A percentile compares a stretch with the other conserved stretches of the same genome.
phyloP scores from a whole-genome alignment of 1,140 invertebrate genomes.

The Trichonephila clavata region DNA sequence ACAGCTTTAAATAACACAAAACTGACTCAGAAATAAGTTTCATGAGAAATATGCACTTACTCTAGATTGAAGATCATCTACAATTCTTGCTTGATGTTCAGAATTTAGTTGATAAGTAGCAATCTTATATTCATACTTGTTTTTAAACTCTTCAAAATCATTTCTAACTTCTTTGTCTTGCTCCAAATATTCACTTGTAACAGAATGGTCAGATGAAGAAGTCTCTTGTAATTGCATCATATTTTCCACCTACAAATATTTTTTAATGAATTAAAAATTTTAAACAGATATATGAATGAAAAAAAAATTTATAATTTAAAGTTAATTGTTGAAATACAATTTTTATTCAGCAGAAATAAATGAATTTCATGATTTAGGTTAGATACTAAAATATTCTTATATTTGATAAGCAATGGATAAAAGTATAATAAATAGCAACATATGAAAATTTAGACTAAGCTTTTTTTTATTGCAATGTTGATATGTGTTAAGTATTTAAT shows the following conservation, averaged over 20 bases:
- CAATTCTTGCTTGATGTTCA: slow-evolving; percentile 50
- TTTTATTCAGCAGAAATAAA: no score
- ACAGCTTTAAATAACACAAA: no score
- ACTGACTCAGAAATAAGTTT: background rate
- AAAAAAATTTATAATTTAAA: no score
- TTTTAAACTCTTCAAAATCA: slow-evolving; percentile 25
- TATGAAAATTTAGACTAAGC: no score
- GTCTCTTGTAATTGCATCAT: background rate
- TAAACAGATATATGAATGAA: background rate
- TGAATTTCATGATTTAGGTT: no score
- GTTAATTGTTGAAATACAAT: no score
- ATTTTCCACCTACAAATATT: slow-evolving; percentile 16
- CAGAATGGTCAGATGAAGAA: slow-evolving; percentile 38
- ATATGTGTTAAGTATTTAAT: no score
- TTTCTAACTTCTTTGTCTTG: background rate
- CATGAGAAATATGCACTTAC: slow-evolving; percentile 20
- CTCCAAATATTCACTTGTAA: slow-evolving; percentile 11
- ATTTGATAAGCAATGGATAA: no score
- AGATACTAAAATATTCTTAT: no score
- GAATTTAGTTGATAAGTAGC: slow-evolving; percentile 21
- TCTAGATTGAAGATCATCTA: slow-evolving; percentile 40
- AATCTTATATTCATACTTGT: slow-evolving; percentile 39
- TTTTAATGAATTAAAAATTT: background rate
- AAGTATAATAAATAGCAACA: no score
- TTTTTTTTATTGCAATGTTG: no score